phyloP scores from a whole-genome alignment of 35 echinoderm and acorn worm genomes.

The Ophiothrix spiculata region DNA sequence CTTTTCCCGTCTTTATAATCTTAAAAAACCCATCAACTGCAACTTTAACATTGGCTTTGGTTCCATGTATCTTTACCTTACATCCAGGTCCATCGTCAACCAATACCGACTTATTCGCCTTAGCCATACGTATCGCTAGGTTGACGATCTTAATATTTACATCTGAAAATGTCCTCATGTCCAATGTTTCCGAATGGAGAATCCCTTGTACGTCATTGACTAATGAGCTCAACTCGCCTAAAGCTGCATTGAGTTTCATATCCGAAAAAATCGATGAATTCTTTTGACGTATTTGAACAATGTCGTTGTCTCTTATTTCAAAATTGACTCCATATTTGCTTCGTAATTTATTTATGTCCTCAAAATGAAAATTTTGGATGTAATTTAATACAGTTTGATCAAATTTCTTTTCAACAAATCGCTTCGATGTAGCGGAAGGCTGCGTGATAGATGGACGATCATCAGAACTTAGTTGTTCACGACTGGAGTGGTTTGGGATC shows the following conservation, averaged over 20 bases:
- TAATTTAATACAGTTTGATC: conserved; percentile 17
- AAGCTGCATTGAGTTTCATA: not conserved
- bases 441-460: not conserved
- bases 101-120: not conserved
- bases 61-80: conserved; percentile 5
- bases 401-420: not conserved
- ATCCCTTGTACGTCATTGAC: not conserved
- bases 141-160: not conserved
- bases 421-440: not conserved
- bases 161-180: conserved; percentile 2
- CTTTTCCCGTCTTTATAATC: not conserved
- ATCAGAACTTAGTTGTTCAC: not conserved
- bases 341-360: not conserved
- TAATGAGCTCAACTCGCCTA: not conserved
- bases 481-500: not conserved
- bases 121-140: not conserved
- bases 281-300: not conserved
- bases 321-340: not conserved
- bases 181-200: not conserved
- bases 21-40: not conserved
- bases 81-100: not conserved
- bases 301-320: not conserved
- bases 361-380: not conserved
- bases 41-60: not conserved
- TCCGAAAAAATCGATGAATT: not conserved